These are phyloP conservation scores for Alosa alosa DNA, from an alignment of 2,113 vertebrate species.

Conservation along the genomic window DNA sequence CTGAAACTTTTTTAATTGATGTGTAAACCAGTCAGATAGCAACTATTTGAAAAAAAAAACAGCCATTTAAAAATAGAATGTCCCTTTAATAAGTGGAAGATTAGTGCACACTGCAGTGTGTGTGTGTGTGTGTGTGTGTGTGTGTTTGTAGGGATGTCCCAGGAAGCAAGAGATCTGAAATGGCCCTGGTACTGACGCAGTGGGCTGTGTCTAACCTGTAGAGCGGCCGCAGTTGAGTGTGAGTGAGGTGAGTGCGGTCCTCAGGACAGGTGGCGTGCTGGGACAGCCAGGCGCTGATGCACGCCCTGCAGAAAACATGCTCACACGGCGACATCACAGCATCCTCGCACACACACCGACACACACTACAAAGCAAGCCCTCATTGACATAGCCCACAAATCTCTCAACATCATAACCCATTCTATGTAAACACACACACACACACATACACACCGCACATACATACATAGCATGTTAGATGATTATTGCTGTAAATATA, in stretches of 20 bases:
- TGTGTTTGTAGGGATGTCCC: not conserved
- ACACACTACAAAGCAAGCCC: constrained; percentile 85
- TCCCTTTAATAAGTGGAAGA: no score
- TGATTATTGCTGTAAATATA: not conserved
- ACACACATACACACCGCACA: constrained; percentile 14
- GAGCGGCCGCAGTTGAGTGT: constrained; percentile 74
- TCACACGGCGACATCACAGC: constrained; percentile 88
- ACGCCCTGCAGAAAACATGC: constrained; percentile 82
- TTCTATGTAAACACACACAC: constrained; percentile 53
- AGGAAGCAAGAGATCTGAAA: not conserved
- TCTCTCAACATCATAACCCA: constrained; percentile 87
- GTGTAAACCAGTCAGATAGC: no score
- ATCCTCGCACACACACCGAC: constrained; percentile 81
- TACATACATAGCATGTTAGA: not conserved
- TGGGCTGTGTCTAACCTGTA: constrained; percentile 68
- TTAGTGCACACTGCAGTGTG: not conserved
- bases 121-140: not conserved
- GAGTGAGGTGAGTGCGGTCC: constrained; percentile 78
- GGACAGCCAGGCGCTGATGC: constrained; percentile 83
- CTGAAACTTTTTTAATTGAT: no score
- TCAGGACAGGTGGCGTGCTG: constrained; percentile 84
- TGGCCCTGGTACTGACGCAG: no score
- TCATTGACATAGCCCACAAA: constrained; percentile 89
- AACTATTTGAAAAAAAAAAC: no score
- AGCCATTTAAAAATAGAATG: no score